Base-by-base conservation (phyloP, 2,797 vertebrate species). In the Arnoldichthys spilopterus region DNA sequence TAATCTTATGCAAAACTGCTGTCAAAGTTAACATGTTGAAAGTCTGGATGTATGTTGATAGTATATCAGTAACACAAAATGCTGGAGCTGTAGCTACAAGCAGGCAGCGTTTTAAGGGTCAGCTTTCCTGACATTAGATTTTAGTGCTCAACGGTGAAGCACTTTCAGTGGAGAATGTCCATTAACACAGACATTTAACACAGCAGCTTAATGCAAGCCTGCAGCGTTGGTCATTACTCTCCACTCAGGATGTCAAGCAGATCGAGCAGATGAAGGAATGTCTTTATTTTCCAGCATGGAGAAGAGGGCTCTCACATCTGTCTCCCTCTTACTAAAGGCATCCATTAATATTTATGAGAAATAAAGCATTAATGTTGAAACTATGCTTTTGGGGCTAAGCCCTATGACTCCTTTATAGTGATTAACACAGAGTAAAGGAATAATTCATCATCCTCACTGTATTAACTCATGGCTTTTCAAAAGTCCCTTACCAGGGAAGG, bases 361-460 rank as follows among this genome's bases (percentile, higher is more conserved):
- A 87, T 90, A 88, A 88, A 88, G 88, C 91, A 93, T 93, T 92
- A 93, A 93, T 92, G 93, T 90, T 92, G 89, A 91, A 92, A 89
- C 87, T 91, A 87, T 92, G 92, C 90, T 91, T 91, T 86, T 85
- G 89, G 92, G 91, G 90, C 87, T 58, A 88, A 87, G 89, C 90
- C 91, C 92, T 88, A 84, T 92, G 92, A 93, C 92, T 93, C 87
- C 81, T 85, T 88, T 86, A 87, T 89, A 87, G 91, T 90, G 91
- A 93, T 93, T 93, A 94, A 92, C 92, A 92, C 89, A 88, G 87
- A 91, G 90, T 90, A 91, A 89, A 92, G 86, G 90, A 93, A 94
- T 93, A 91, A 94, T 93, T 91, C 91, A 93, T 93, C 87, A 92
- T 88, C 88, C 86, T 83, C 66, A 77, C 83, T 80, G 81, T 85